Evolutionary conservation across 1,140 invertebrate species (phyloP).

Genomic region (Drusus annulatus): DNA sequence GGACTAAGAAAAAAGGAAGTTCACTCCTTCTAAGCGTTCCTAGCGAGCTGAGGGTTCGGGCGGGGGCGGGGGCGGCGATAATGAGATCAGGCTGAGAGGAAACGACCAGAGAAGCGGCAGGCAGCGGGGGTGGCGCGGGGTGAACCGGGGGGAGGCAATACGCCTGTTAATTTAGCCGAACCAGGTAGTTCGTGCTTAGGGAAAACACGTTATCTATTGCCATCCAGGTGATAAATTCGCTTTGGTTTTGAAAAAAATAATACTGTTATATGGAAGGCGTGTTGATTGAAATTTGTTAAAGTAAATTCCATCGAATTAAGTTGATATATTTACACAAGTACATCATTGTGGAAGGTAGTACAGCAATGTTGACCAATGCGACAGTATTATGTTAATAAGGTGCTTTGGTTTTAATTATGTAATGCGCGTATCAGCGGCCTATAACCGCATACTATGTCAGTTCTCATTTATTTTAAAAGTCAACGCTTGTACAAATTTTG

Average conservation of each 20-base stretch:
- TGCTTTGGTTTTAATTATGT: too few relatives aligned
- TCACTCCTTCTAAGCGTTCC: conserved; percentile 9
- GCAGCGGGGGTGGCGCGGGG: background rate
- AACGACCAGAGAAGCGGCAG: background rate
- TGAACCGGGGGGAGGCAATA: conserved; percentile 25
- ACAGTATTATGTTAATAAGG: too few relatives aligned
- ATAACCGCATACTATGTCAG: too few relatives aligned
- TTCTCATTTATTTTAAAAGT: too few relatives aligned
- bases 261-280: conserved; percentile 7
- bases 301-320: background rate
- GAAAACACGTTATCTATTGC: conserved; percentile 45
- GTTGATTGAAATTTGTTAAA: conserved; percentile 29
- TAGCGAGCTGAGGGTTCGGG: background rate
- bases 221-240: conserved; percentile 46
- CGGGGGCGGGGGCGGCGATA: conserved; percentile 1
- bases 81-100: background rate
- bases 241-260: conserved; percentile 40
- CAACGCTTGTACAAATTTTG: too few relatives aligned
- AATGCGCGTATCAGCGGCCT: too few relatives aligned
- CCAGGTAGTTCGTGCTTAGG: conserved; percentile 38
- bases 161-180: conserved; percentile 49
- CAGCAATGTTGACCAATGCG: too few relatives aligned
- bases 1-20: conserved; percentile 15
- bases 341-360: too few relatives aligned
- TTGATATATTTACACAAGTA: too few relatives aligned